These are phyloP conservation scores for Aspiorhynchus laticeps DNA, from an alignment of 2,113 vertebrate genomes.

Conservation along the genomic window DNA sequence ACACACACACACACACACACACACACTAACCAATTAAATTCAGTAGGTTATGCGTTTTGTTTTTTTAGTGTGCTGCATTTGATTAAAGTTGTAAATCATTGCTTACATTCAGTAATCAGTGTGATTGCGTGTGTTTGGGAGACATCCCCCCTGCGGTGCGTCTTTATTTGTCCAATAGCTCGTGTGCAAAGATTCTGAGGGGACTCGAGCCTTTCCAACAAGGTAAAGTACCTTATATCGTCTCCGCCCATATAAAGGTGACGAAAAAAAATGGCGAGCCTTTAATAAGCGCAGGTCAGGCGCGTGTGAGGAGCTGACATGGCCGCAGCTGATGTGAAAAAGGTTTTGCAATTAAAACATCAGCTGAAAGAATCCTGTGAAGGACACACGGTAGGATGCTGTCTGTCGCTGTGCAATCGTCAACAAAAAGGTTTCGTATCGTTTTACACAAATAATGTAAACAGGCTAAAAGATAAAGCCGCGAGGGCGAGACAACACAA, in stretches of 20 bases:
- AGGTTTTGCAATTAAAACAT: slow-evolving; percentile 71
- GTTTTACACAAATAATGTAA: not conserved
- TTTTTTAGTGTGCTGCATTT: not conserved
- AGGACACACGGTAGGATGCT: slow-evolving; percentile 71
- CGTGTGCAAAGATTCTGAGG: too few relatives aligned
- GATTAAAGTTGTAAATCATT: not conserved
- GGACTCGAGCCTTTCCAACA: not conserved
- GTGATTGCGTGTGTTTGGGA: not conserved
- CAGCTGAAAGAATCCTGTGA: slow-evolving; percentile 65
- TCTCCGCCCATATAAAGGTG: slow-evolving; percentile 66
- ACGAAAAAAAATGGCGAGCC: slow-evolving; percentile 53
- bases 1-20: not conserved
- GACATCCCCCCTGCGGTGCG: not conserved
- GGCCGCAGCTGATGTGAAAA: slow-evolving; percentile 68
- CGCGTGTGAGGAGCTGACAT: slow-evolving; percentile 65
- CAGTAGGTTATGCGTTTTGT: not conserved
- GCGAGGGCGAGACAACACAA: not conserved
- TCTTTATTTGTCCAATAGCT: not conserved
- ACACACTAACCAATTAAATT: not conserved
- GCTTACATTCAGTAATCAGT: not conserved
- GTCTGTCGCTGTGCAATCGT: not conserved
- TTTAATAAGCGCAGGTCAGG: slow-evolving; percentile 59
- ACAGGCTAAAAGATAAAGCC: not conserved
- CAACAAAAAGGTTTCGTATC: not conserved
- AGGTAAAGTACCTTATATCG: not conserved